Evolutionary conservation across 2,113 vertebrate genomes (phyloP).

Genomic region (Nettapus auritus): DNA sequence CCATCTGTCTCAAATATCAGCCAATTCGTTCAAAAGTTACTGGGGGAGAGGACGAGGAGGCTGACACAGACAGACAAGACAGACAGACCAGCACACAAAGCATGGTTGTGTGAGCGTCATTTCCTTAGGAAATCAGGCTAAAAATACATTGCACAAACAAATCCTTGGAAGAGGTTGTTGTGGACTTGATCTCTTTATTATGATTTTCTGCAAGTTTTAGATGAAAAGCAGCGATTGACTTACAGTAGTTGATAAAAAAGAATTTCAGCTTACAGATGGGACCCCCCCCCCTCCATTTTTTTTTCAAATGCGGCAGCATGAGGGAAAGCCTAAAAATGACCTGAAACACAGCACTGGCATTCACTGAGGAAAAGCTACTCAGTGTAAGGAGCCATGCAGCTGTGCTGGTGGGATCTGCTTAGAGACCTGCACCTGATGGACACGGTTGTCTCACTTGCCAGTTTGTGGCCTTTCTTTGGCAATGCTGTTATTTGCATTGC

Average conservation of each 20-base stretch:
- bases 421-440: neutral
- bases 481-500: neutral
- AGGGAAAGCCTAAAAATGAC: neutral
- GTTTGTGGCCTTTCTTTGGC: neutral
- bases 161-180: neutral
- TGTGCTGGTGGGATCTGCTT: neutral
- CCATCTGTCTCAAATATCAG: constrained; percentile 53
- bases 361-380: neutral
- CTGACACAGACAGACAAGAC: neutral
- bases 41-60: neutral
- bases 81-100: neutral
- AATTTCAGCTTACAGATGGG: neutral
- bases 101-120: accelerated
- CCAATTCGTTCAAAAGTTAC: neutral
- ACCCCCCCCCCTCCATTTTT: neutral
- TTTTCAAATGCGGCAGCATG: neutral
- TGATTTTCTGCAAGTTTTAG: neutral
- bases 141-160: neutral
- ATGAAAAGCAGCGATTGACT: neutral
- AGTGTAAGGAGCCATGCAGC: neutral
- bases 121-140: constrained; percentile 2
- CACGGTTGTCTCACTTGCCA: neutral
- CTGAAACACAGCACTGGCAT: neutral
- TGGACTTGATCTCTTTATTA: neutral
- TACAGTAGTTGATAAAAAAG: neutral